Evolutionary conservation across 1,140 invertebrate genomes (phyloP), one percentile per base, ranked within the genome.

Genomic region (Sarcophaga peregrina): DNA sequence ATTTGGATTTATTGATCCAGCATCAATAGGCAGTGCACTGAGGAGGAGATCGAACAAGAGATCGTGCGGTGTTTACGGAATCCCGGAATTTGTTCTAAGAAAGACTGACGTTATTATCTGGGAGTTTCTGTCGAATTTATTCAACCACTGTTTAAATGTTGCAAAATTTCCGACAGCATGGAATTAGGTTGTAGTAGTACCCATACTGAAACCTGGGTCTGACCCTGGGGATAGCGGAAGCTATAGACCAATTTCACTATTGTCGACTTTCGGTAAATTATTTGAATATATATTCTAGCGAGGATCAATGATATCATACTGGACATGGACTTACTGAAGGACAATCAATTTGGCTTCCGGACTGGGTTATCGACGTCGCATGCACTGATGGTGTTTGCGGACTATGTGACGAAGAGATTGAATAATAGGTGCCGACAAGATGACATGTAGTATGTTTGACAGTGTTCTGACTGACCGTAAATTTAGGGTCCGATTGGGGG

Each of bases 321-420:
- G 0, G 72, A 74, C 20, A 11, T 20, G 11, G 37, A 74, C 25
- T 13, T 74, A 5, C 7, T 74, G 8, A 37, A 15, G 37, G 72
- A 74, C 11, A 45, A 8, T 74, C 72, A 74, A 74, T 74, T 74
- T 74, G 72, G 72, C 11, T 74, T 74, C 25, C 37, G 72, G 8
- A 25, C 8, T 13, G 37, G 37, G 6, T 13, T 45, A 8, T 74
- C 72, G 7, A 74, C 72, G 5, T 45, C 72, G 11, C 72, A 74
- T 37, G 72, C 72, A 13, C 25, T 74, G 8, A 45, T 74, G 25
- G 25, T 45, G 45, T 74, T 74, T 13, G 8, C 72, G 10, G 37
- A 74, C 15, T 74, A 74, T 45, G 72, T 74, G 7, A 2, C 25
- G 4, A 74, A 11, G 3, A 37, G 72, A 11, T 74, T 25, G 72